Conservation (phyloP, 1,140 invertebrate genomes). For the Oedothorax gibbosus region DNA sequence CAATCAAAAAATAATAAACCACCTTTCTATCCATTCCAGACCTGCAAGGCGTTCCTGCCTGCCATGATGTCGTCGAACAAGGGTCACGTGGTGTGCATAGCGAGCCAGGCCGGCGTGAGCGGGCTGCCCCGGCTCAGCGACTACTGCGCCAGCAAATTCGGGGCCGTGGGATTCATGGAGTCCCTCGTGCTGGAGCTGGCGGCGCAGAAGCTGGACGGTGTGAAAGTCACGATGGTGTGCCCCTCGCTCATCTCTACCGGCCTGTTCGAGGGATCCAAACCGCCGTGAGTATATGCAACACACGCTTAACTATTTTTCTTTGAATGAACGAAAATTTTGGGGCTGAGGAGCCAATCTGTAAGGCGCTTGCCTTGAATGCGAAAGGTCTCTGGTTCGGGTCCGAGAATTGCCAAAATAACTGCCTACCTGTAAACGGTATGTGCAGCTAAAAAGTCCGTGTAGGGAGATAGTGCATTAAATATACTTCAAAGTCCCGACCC, state of each 20-base stretch:
- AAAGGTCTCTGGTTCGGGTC: too few species aligned
- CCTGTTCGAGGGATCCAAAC: slow-evolving; percentile 83
- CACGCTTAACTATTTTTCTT: too few species aligned
- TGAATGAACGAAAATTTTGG: too few species aligned
- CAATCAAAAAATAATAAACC: too few species aligned
- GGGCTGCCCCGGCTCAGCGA: slow-evolving; percentile 88
- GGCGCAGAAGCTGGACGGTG: slow-evolving; percentile 74
- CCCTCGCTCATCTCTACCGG: slow-evolving; percentile 95
- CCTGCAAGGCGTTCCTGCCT: slow-evolving; percentile 78
- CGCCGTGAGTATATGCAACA: background rate
- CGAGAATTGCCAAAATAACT: too few species aligned
- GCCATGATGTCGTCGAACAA: slow-evolving; percentile 82
- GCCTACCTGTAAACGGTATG: too few species aligned
- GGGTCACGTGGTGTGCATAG: slow-evolving; percentile 95
- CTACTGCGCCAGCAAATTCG: slow-evolving; percentile 95
- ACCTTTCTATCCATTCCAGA: slow-evolving; percentile 16
- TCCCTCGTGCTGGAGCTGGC: slow-evolving; percentile 81
- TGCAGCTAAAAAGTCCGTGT: too few species aligned
- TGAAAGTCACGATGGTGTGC: slow-evolving; percentile 89
- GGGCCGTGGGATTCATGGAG: slow-evolving; percentile 91
- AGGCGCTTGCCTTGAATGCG: too few species aligned
- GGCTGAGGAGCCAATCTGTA: too few species aligned
- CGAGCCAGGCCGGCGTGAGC: slow-evolving; percentile 89
- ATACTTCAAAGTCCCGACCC: too few species aligned
- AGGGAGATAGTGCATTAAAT: too few species aligned